Evolutionary conservation across 2,888 invertebrate genomes (phyloP).

Genomic region (Xylota segnis): DNA sequence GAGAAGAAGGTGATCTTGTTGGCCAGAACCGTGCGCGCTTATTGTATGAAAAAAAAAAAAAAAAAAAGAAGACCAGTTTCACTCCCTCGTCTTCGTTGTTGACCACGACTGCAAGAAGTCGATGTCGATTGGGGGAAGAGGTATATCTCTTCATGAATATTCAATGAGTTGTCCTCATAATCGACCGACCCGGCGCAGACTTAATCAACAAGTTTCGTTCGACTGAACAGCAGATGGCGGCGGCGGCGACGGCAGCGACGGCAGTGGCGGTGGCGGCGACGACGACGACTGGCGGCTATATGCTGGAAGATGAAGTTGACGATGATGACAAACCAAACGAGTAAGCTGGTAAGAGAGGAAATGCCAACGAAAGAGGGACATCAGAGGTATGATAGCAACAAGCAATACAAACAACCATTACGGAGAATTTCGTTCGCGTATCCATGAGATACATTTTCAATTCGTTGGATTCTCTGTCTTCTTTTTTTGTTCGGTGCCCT

Average conservation of each 20-base stretch:
- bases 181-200: slow-evolving; percentile 66
- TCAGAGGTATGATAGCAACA: slow-evolving; percentile 53
- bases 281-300: slow-evolving; percentile 3
- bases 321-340: slow-evolving; percentile 70
- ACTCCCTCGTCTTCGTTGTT: slow-evolving; percentile 36
- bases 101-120: slow-evolving; percentile 54
- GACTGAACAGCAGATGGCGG: slow-evolving; percentile 70
- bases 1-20: slow-evolving; percentile 60
- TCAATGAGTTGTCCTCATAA: slow-evolving; percentile 72
- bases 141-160: slow-evolving; percentile 74
- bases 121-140: slow-evolving; percentile 31
- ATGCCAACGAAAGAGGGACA: slow-evolving; percentile 45
- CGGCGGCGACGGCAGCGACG: slow-evolving; percentile 10
- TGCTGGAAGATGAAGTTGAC: slow-evolving; percentile 47
- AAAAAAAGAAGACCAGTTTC: slow-evolving; percentile 57
- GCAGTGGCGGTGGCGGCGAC: slow-evolving; percentile 16
- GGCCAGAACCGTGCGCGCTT: slow-evolving; percentile 48
- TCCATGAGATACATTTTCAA: slow-evolving; percentile 66
- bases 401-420: slow-evolving; percentile 49
- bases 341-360: slow-evolving; percentile 50
- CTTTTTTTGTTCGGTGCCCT: slow-evolving; percentile 16
- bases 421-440: slow-evolving; percentile 63
- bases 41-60: slow-evolving; percentile 35
- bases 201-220: slow-evolving; percentile 76
- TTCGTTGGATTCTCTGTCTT: slow-evolving; percentile 42